Evolutionary conservation across 1,140 invertebrate species (phyloP).

Genomic region (Musca vetustissima): DNA sequence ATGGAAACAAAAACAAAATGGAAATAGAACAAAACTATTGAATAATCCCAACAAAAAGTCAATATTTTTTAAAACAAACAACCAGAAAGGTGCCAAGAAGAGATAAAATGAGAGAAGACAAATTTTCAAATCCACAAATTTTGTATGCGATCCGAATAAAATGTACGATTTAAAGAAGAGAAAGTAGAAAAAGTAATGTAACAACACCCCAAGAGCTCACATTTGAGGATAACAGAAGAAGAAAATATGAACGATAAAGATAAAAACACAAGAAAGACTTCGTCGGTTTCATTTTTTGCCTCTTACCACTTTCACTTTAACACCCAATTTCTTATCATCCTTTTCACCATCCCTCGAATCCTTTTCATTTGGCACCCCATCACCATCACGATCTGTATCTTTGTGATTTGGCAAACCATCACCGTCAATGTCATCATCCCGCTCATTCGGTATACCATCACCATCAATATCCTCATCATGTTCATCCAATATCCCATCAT

Average conservation of each 20-base stretch:
- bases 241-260: too few relatives aligned
- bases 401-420: constrained; percentile 52
- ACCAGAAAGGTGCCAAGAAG: too few relatives aligned
- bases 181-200: not conserved
- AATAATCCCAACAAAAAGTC: constrained; percentile 20
- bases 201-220: constrained; percentile 28
- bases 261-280: constrained; percentile 54
- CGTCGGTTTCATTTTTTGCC: constrained; percentile 37
- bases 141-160: too few relatives aligned
- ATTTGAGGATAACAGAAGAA: constrained; percentile 38
- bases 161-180: too few relatives aligned
- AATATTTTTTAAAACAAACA: not conserved
- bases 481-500: constrained; percentile 40
- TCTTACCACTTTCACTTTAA: constrained; percentile 35
- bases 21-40: constrained; percentile 36
- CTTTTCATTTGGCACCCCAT: constrained; percentile 51
- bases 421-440: constrained; percentile 51
- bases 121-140: too few relatives aligned
- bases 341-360: constrained; percentile 51
- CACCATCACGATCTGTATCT: constrained; percentile 54
- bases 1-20: constrained; percentile 46
- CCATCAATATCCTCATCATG: constrained; percentile 37
- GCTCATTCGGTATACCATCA: constrained; percentile 43
- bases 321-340: constrained; percentile 35
- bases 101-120: too few relatives aligned